Percentiles rank a stretch among this genome's conserved stretches.
Evolutionary conservation across 2,888 invertebrate genomes (phyloP).

Genomic region (Vesta saturnalis): DNA sequence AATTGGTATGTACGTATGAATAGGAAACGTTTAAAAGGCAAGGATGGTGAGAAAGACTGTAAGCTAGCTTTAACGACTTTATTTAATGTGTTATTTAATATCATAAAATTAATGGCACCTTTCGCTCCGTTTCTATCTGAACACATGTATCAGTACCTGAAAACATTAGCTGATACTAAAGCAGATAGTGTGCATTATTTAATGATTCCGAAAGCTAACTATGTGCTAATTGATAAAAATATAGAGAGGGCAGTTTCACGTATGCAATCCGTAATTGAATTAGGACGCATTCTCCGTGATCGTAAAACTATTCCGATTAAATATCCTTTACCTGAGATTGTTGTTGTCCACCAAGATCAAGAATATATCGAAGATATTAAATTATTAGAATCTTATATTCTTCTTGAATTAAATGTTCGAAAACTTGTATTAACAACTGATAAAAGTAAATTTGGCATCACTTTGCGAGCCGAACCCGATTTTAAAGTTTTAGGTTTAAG

Average conservation of each 20-base stretch:
- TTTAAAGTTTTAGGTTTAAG: conserved; percentile 90
- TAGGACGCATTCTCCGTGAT: conserved; percentile 93
- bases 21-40: conserved; percentile 93
- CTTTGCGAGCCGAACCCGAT: conserved; percentile 92
- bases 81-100: conserved; percentile 86
- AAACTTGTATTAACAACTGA: conserved; percentile 86
- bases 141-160: conserved; percentile 91
- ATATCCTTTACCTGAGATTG: conserved; percentile 94
- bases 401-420: conserved; percentile 93
- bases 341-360: conserved; percentile 90
- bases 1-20: conserved; percentile 99
- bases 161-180: conserved; percentile 69
- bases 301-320: conserved; percentile 93
- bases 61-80: conserved; percentile 86
- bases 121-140: conserved; percentile 98
- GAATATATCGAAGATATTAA: conserved; percentile 81
- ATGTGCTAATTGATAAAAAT: conserved; percentile 77
- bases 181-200: conserved; percentile 90
- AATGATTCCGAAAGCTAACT: conserved; percentile 82
- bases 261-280: conserved; percentile 96
- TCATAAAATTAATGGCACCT: conserved; percentile 95
- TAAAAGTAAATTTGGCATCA: conserved; percentile 92
- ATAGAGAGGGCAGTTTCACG: conserved; percentile 91
- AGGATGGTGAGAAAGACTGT: conserved; percentile 83
- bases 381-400: conserved; percentile 83